phyloP scores from a whole-genome alignment of 2,797 vertebrate species.

The Microcaecilia unicolor region DNA sequence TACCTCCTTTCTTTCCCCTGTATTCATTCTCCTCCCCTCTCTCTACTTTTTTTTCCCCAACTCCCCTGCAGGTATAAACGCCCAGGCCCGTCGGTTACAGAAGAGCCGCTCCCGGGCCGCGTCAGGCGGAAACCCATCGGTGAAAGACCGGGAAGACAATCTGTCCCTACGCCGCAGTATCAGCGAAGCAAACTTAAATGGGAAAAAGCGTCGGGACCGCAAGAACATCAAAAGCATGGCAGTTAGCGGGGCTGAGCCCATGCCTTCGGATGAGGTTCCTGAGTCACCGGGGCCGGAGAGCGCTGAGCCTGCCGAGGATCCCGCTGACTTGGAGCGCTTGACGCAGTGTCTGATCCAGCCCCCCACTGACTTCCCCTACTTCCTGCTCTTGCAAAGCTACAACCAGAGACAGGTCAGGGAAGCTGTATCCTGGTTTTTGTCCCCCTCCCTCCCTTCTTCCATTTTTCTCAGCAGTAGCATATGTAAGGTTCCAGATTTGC shows the following conservation, averaged over 20 bases:
- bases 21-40: neutral
- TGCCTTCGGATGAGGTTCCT: slow-evolving; percentile 40
- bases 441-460: too few relatives aligned
- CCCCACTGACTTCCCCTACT: slow-evolving; percentile 79
- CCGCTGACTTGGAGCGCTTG: slow-evolving; percentile 78
- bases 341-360: slow-evolving; percentile 86
- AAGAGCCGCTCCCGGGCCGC: slow-evolving; percentile 64
- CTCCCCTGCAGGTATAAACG: slow-evolving; percentile 14
- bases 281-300: neutral
- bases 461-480: too few relatives aligned
- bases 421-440: too few relatives aligned
- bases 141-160: slow-evolving; percentile 67
- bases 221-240: slow-evolving; percentile 83
- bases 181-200: slow-evolving; percentile 84
- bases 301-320: slow-evolving; percentile 46
- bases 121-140: slow-evolving; percentile 63
- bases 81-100: slow-evolving; percentile 32
- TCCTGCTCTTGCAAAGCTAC: slow-evolving; percentile 81
- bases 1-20: too few relatives aligned
- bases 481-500: too few relatives aligned
- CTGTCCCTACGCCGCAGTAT: slow-evolving; percentile 79
- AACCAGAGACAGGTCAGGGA: slow-evolving; percentile 78
- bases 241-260: slow-evolving; percentile 7
- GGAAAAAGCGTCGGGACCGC: slow-evolving; percentile 69
- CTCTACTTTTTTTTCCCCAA: too few relatives aligned